A percentile compares a stretch with the other conserved stretches of the same genome.
phyloP scores from a whole-genome alignment of 1,140 invertebrate genomes.

The Drosophila persimilis region DNA sequence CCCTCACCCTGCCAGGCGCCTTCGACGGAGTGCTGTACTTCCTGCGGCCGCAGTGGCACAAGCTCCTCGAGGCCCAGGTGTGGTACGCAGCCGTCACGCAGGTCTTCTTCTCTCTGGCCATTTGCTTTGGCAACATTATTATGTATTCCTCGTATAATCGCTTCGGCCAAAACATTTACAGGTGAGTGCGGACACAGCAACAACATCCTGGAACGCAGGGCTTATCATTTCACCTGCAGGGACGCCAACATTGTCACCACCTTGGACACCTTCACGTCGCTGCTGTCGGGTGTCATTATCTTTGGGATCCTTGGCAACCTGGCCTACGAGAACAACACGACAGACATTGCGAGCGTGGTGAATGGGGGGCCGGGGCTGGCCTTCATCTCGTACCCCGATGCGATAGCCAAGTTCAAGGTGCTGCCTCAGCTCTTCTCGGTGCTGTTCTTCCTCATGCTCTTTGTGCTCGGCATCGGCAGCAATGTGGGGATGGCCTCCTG shows the following conservation, averaged over 20 bases:
- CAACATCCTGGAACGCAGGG: not conserved
- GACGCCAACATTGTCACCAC: slow-evolving; percentile 91
- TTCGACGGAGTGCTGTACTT: slow-evolving; percentile 90
- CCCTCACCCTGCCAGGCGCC: slow-evolving; percentile 91
- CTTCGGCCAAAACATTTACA: slow-evolving; percentile 90
- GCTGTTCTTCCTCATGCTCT: slow-evolving; percentile 95
- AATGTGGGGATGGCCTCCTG: slow-evolving; percentile 87
- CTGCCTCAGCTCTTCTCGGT: slow-evolving; percentile 93
- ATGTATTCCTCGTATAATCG: slow-evolving; percentile 94
- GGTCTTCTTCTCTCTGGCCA: slow-evolving; percentile 86
- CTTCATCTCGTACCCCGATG: slow-evolving; percentile 94
- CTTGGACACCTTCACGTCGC: slow-evolving; percentile 91
- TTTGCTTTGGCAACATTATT: slow-evolving; percentile 92
- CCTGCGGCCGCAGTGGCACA: slow-evolving; percentile 89
- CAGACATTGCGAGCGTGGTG: slow-evolving; percentile 84
- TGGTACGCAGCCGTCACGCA: slow-evolving; percentile 92
- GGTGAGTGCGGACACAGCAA: slow-evolving; percentile 83
- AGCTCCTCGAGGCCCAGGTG: slow-evolving; percentile 87
- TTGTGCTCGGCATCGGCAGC: slow-evolving; percentile 91
- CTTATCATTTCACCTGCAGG: slow-evolving; percentile 76
- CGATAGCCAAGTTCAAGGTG: slow-evolving; percentile 91
- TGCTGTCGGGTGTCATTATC: slow-evolving; percentile 93
- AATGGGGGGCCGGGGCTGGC: slow-evolving; percentile 87
- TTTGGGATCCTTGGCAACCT: slow-evolving; percentile 93
- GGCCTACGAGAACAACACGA: slow-evolving; percentile 86